Base-by-base conservation (phyloP, 2,888 invertebrate genomes). In the Erebia aethiops region DNA sequence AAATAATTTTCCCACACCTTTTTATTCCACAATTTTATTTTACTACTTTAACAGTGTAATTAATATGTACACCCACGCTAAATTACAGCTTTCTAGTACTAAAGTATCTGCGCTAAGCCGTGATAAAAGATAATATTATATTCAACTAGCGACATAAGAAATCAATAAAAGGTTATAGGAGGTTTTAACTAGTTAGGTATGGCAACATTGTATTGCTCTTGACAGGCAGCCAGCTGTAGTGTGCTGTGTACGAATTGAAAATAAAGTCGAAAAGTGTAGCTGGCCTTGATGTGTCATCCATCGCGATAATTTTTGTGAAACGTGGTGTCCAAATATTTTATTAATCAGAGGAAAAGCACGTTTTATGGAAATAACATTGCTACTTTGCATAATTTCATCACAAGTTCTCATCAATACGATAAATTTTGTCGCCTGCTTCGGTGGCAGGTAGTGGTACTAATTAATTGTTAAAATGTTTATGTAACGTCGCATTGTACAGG, bases 211-310 rank as follows among this genome's bases (percentile, higher is more conserved):
- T 76, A 77, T 69, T 62, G 46, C 49, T 61, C 77, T 35, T 91
- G 91, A 91, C 91, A 91, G 88, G 82, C 84, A 86, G 90, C 90
- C 91, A 92, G 91, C 92, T 91, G 91, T 88, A 87, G 26, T 57
- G 5, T 52, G 51, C 16, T 14, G 35, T 16, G n/a, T 87, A 82
- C 87, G 82, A 83, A 85, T 86, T 88, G 88, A 90, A 92, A 91
- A 91, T 90, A 91, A 90, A 84, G 82, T 88, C 84, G 82, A 84
- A 85, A 79, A 87, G 87, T 79, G 75, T 78, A 86, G 80, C 84
- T 87, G 89, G 88, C 90, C 89, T 92, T 91, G 92, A 87, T 91
- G 90, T 91, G 92, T 92, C 92, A 91, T 90, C 91, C 87, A 87
- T 89, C 88, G 82, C 85, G 84, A 84, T 85, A 85, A 82, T 85